phyloP scores from a whole-genome alignment of 2,888 invertebrate genomes.

The Agrotis ipsilon region DNA sequence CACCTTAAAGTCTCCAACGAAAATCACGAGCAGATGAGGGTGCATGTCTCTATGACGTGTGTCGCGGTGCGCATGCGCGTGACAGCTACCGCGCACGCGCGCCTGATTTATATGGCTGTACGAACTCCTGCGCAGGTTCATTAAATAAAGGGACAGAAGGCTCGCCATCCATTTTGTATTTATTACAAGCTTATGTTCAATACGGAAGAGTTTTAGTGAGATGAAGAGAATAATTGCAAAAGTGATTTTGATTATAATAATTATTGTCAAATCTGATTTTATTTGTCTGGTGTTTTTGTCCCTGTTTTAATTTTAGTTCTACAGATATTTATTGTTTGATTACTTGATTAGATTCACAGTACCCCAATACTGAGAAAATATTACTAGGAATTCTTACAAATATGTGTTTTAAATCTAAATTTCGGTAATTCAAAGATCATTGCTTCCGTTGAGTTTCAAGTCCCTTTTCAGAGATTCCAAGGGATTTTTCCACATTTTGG shows the following conservation, averaged over 20 bases:
- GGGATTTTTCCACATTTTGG: neutral
- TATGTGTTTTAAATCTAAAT: too few relatives aligned
- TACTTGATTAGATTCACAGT: too few relatives aligned
- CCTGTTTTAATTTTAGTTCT: too few relatives aligned
- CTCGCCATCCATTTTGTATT: too few relatives aligned
- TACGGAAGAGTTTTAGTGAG: neutral
- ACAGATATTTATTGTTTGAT: too few relatives aligned
- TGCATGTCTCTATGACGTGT: conserved; percentile 53
- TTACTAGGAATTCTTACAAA: too few relatives aligned
- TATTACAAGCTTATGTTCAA: too few relatives aligned
- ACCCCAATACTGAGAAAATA: too few relatives aligned
- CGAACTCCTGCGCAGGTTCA: conserved; percentile 31
- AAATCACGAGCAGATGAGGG: conserved; percentile 58
- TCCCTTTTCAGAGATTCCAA: neutral
- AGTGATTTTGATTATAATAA: neutral
- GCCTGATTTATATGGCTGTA: conserved; percentile 68
- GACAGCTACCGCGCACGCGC: conserved; percentile 74
- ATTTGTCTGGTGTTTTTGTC: too few relatives aligned
- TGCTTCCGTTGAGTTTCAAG: too few relatives aligned
- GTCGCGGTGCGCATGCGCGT: conserved; percentile 52
- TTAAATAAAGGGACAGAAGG: conserved; percentile 22
- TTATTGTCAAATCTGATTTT: neutral
- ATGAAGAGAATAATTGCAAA: neutral
- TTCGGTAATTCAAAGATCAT: too few relatives aligned
- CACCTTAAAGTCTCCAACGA: conserved; percentile 5